Evolutionary conservation across 2,797 vertebrate genomes (phyloP).

Genomic region (Microhierax caerulescens): DNA sequence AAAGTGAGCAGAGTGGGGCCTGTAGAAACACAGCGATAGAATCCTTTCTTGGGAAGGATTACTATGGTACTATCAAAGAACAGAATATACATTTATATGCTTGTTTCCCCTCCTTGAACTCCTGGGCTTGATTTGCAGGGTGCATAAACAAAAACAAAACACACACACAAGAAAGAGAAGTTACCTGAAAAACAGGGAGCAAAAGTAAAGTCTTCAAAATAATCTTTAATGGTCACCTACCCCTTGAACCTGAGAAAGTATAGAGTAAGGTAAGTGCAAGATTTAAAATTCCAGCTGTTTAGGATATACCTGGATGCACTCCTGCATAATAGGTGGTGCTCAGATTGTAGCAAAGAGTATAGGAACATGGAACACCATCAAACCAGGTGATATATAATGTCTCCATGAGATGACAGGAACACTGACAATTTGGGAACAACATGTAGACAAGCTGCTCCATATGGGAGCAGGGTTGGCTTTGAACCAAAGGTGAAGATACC

Average conservation of each 20-base stretch:
- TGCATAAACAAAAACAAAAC: background rate
- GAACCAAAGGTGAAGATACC: background rate
- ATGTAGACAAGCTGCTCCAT: background rate
- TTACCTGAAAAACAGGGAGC: background rate
- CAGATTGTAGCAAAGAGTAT: background rate
- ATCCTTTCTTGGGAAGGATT: background rate
- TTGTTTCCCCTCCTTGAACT: background rate
- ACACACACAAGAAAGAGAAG: background rate
- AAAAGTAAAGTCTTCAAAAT: background rate
- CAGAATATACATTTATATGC: background rate
- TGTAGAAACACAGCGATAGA: background rate
- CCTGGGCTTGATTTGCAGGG: background rate
- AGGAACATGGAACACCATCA: background rate
- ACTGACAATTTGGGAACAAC: background rate
- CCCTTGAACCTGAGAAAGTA: background rate
- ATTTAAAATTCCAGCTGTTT: background rate
- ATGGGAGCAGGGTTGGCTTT: background rate
- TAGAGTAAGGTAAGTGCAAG: background rate
- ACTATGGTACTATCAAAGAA: background rate
- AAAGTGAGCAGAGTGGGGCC: background rate
- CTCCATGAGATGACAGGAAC: background rate
- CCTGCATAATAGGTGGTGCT: background rate
- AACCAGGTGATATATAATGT: background rate
- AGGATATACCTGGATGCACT: background rate
- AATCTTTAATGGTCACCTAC: background rate